Base-by-base conservation (phyloP, 92 coral and sea anemone genomes). In the Umimayanthus kanabou region DNA sequence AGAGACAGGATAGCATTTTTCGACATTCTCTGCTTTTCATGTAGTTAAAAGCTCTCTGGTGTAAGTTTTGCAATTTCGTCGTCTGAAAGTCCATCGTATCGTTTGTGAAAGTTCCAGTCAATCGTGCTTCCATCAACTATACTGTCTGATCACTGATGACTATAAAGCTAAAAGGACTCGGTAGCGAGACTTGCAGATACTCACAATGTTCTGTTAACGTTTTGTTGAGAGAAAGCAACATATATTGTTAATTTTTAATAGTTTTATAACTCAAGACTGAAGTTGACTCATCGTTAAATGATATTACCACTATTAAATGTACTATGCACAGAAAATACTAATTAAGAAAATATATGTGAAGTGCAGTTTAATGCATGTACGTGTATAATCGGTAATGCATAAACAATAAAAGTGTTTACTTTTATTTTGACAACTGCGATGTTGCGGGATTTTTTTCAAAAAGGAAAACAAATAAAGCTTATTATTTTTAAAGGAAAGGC, bases 381-480 rank as follows among this genome's bases (percentile, higher is more conserved):
- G 29, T n/a, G n/a, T n/a, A n/a, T n/a, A 73, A 73, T 25, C 39
- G 29, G 77, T n/a, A n/a, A 25, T 73, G 39, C 29, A 73, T 30
- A 73, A 49, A 79, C 22, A 28, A 79, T 55, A 79, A 55, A 25
- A 50, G 8, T 79, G 43, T 80, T 53, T 80, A 80, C 71, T 53
- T 80, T 80, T 20, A 26, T 10, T 53, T 43, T 77, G 37, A 45
- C 13, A 39, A 76, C 57, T 18, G 55, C 57, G 55, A 39, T 76
- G 57, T 39, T 16, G 80, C 10, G 80, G n/a, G n/a, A n/a, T 82
- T 80, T 67, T 83, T 83, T 85, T 85, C 40, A 43, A 71, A 85
- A 85, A 53, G 77, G 88, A 74, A 85, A 85, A 85, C 88, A 74
- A 85, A 85, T 20, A 85, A 85, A 49, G 43, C 53, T 84, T 67